A percentile compares a stretch with the other conserved stretches of the same genome.
Conservation (phyloP, 2,113 vertebrate genomes). For the Eclectus roratus region DNA sequence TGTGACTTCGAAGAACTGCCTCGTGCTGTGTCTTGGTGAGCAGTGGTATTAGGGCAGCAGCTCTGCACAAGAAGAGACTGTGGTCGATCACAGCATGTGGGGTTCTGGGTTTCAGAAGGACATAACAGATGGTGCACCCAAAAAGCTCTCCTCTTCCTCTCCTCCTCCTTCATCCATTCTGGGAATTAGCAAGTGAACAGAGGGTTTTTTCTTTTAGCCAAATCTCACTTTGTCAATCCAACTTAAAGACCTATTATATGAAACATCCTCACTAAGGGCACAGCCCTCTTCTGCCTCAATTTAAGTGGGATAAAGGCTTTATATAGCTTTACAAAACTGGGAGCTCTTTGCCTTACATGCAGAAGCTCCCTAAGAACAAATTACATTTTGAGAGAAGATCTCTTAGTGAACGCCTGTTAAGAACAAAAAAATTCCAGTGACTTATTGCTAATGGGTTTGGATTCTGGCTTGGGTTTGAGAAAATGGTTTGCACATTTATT, state of each 20-base stretch:
- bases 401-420: not conserved
- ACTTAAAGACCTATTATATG: not conserved
- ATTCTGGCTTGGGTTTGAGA: not conserved
- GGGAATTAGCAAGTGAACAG: not conserved
- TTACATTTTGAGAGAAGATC: not conserved
- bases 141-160: not conserved
- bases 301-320: not conserved
- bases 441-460: not conserved
- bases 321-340: not conserved
- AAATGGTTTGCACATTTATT: not conserved
- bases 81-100: fast-evolving
- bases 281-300: not conserved
- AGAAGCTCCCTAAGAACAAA: not conserved
- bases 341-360: not conserved
- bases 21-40: fast-evolving
- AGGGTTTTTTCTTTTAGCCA: not conserved
- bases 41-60: fast-evolving
- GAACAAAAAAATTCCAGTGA: not conserved
- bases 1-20: not conserved
- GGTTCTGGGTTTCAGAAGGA: not conserved
- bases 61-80: not conserved
- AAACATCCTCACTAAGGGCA: not conserved
- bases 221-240: not conserved
- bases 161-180: not conserved
- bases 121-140: not conserved